phyloP scores from a whole-genome alignment of 2,797 vertebrate genomes.

The Premnoplex brunnescens region DNA sequence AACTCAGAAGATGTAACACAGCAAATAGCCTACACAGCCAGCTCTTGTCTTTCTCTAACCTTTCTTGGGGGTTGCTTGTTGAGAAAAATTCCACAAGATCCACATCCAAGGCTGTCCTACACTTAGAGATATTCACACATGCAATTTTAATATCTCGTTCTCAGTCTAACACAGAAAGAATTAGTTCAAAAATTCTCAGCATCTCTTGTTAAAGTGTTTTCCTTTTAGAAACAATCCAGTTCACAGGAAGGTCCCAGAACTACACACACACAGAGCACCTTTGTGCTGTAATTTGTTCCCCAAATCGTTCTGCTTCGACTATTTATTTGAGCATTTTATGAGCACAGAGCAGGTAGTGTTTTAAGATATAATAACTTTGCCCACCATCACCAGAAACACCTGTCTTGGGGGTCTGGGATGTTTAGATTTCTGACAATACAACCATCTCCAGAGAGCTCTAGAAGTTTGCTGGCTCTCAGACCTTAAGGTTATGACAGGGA shows the following conservation, averaged over 20 bases:
- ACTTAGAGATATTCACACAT: not conserved
- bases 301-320: not conserved
- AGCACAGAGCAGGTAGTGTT: not conserved
- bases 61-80: not conserved
- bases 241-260: not conserved
- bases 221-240: not conserved
- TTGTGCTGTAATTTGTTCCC: not conserved
- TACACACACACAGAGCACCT: rapidly evolving
- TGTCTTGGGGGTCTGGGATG: not conserved
- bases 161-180: not conserved
- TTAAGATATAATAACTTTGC: not conserved
- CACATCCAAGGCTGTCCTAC: rapidly evolving
- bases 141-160: not conserved
- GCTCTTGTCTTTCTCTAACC: not conserved
- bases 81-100: not conserved
- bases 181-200: not conserved
- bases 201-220: not conserved
- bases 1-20: not conserved
- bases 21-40: not conserved
- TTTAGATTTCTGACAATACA: not conserved
- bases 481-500: slow-evolving; percentile 33
- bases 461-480: not conserved
- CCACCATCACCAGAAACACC: not conserved
- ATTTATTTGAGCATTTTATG: not conserved
- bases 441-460: not conserved